phyloP scores from a whole-genome alignment of 1,140 invertebrate species.

The Philaenus spumarius region DNA sequence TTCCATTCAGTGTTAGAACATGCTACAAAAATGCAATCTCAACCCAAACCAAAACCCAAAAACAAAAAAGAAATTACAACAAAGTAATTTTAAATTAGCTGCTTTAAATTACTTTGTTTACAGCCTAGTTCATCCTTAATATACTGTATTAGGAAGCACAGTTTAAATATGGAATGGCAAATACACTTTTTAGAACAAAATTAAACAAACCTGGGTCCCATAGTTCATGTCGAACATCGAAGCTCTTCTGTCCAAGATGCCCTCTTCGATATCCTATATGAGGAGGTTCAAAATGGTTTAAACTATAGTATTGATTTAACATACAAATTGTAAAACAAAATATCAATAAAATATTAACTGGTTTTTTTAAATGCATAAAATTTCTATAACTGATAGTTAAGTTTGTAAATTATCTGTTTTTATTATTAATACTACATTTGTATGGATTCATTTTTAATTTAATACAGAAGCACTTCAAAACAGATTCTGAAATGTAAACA shows the following conservation, averaged over 20 bases:
- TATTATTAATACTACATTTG: no score
- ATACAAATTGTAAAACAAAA: background rate
- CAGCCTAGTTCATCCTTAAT: no score
- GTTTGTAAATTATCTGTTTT: no score
- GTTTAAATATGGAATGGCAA: slow-evolving; percentile 8
- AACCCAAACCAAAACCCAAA: no score
- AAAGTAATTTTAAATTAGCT: no score
- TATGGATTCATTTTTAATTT: no score
- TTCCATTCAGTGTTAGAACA: no score
- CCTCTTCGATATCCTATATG: slow-evolving; percentile 27
- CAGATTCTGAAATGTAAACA: no score
- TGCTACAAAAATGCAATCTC: no score
- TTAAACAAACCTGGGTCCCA: slow-evolving; percentile 34
- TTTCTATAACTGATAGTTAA: background rate
- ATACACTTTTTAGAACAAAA: background rate
- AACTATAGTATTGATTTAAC: slow-evolving; percentile 10
- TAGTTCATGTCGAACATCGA: slow-evolving; percentile 29
- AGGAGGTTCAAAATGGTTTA: slow-evolving; percentile 15
- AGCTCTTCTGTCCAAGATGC: slow-evolving; percentile 28
- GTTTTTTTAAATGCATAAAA: background rate
- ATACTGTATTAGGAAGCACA: background rate
- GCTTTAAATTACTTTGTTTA: no score
- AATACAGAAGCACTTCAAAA: no score
- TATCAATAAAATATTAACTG: background rate
- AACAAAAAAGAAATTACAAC: no score